Evolutionary conservation across 2,888 invertebrate species (phyloP).

Genomic region (Acrobasis consociella): DNA sequence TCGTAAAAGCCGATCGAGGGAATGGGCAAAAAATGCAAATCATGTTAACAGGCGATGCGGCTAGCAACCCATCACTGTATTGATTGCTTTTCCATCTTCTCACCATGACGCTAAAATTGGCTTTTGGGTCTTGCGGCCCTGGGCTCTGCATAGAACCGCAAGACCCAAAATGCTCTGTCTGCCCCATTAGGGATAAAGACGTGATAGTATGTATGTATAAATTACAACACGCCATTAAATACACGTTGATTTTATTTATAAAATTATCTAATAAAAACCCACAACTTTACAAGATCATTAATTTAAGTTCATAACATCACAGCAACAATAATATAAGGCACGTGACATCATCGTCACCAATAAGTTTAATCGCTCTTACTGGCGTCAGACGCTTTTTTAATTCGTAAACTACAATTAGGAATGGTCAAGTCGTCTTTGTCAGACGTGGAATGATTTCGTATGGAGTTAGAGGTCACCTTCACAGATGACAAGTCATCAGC

Average conservation of each 20-base stretch:
- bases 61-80: too few relatives aligned
- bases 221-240: slow-evolving; percentile 27
- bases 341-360: slow-evolving; percentile 22
- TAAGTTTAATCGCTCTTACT: slow-evolving; percentile 63
- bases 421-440: slow-evolving; percentile 76
- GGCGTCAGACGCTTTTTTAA: slow-evolving; percentile 62
- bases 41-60: too few relatives aligned
- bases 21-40: too few relatives aligned
- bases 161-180: too few relatives aligned
- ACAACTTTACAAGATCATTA: slow-evolving; percentile 31
- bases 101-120: too few relatives aligned
- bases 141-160: too few relatives aligned
- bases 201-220: too few relatives aligned
- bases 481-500: slow-evolving; percentile 83
- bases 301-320: slow-evolving; percentile 20
- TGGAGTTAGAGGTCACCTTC: slow-evolving; percentile 72
- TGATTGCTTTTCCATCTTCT: too few relatives aligned
- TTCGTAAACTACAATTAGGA: slow-evolving; percentile 72
- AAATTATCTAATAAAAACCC: slow-evolving; percentile 37
- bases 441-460: slow-evolving; percentile 71
- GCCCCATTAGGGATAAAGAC: too few relatives aligned
- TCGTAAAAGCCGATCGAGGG: too few relatives aligned
- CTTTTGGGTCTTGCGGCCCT: too few relatives aligned
- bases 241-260: slow-evolving; percentile 47
- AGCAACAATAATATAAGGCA: slow-evolving; percentile 26